These are phyloP conservation scores for Sander lucioperca DNA, from an alignment of 2,113 vertebrate species.

Conservation along the genomic window DNA sequence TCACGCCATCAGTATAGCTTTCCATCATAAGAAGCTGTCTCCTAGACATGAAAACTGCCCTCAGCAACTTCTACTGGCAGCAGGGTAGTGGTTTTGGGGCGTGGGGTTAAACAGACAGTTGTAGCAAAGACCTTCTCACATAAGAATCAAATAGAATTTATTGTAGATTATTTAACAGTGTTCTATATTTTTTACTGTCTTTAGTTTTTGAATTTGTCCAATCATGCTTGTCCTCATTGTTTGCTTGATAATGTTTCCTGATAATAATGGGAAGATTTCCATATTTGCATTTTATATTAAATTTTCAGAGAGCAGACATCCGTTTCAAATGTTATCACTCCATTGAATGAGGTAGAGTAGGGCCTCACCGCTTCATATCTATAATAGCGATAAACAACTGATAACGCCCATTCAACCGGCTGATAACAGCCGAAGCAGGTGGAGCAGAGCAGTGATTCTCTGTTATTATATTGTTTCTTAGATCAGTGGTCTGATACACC, in stretches of 20 bases:
- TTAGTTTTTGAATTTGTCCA: neutral
- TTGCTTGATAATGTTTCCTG: neutral
- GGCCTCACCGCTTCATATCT: no score
- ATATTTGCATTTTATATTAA: neutral
- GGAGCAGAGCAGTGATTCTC: neutral
- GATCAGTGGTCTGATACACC: neutral
- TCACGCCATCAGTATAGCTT: constrained; percentile 83
- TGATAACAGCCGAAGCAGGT: no score
- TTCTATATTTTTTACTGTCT: neutral
- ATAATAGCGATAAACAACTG: no score
- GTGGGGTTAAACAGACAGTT: constrained; percentile 67
- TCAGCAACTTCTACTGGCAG: constrained; percentile 58
- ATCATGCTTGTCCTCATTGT: neutral
- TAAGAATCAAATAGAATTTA: constrained; percentile 4
- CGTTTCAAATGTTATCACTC: no score
- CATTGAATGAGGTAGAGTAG: no score
- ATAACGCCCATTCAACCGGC: no score
- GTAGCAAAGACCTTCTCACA: constrained; percentile 53
- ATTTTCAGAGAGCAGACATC: neutral
- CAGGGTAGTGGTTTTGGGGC: constrained; percentile 27
- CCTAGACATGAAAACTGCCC: constrained; percentile 69
- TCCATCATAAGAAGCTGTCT: constrained; percentile 78
- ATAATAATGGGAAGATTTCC: neutral
- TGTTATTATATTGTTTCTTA: constrained; percentile 12
- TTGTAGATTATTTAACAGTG: neutral